Evolutionary conservation across 2,797 vertebrate genomes (phyloP), one percentile per base, ranked within the genome.

Genomic region (Anniella stebbinsi): DNA sequence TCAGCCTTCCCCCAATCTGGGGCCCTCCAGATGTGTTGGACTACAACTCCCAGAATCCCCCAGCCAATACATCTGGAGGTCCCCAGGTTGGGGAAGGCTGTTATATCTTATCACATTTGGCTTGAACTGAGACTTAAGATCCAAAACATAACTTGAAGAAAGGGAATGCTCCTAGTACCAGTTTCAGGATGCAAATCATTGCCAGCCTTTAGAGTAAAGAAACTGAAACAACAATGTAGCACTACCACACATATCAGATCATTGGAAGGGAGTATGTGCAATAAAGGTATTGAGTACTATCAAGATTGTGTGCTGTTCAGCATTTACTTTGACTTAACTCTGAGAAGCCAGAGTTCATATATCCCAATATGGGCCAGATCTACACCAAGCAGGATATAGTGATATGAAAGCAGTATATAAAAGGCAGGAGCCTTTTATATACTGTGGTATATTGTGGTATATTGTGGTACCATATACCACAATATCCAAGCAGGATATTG

Each of bases 21-120:
- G 45, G 45, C 45, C 45, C 45, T 45, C 45, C 45, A 45, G 45
- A 38, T 45, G 45, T 45, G 45, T 45, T 45, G 45, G 45, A 45
- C 45, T 45, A 45, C 45, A 45, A 45, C 45, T 45, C 45, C 45
- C 45, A 45, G 45, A 45, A 45, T 45, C 45, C 45, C 45, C 45
- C 45, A 45, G 6, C 45, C 45, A 45, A 45, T 6, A 45, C 45
- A 45, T 45, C 45, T 45, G 45, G 45, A 45, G 45, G 45, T 45
- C 45, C 6, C 45, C 6, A 6, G 3, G 45, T 45, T 45, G 3
- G 77, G 87, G 80, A 30, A 87, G 38, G 8, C 67, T 81, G 54
- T 2, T 92, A 2, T 88, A 91, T 76, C 15, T 93, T 82, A 54
- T 7, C 84, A 33, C 82, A 28, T 84, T 88, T 12, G 17, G 8